These are phyloP conservation scores for Lithophane semibrunnea DNA, from an alignment of 2,888 invertebrate genomes.

Conservation along the genomic window DNA sequence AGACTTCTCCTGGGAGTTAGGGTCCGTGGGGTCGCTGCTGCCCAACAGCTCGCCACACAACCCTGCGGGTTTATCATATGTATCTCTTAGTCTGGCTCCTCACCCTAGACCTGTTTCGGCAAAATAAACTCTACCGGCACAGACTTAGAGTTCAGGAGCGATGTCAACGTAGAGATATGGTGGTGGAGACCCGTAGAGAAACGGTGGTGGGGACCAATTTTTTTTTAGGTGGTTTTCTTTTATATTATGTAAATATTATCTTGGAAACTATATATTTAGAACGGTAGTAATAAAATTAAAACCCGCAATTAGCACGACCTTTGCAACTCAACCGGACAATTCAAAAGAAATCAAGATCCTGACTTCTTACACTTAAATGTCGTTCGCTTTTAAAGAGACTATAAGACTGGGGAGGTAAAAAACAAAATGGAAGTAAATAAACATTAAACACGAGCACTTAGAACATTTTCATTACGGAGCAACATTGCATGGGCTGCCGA, in stretches of 20 bases:
- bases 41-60: too few species aligned
- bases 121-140: too few species aligned
- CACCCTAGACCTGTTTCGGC: too few species aligned
- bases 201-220: not conserved
- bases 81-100: too few species aligned
- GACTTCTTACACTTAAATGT: constrained; percentile 72
- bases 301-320: constrained; percentile 56
- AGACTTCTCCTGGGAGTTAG: too few species aligned
- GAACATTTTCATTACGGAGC: constrained; percentile 87
- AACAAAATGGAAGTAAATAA: constrained; percentile 87
- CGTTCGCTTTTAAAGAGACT: constrained; percentile 74
- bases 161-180: too few species aligned
- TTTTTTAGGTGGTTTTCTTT: not conserved
- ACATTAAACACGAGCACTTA: constrained; percentile 87
- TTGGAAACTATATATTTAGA: not conserved
- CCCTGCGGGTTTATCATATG: too few species aligned
- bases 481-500: constrained; percentile 86
- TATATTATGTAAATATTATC: not conserved
- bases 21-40: too few species aligned
- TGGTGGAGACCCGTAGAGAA: too few species aligned
- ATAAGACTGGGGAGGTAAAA: constrained; percentile 79
- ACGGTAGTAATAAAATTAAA: constrained; percentile 31
- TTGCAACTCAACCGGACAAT: constrained; percentile 69
- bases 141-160: not conserved
- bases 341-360: constrained; percentile 76